Evolutionary conservation across 2,113 vertebrate genomes (phyloP), one percentile per base, ranked within the genome.

Genomic region (Hipposideros armiger): DNA sequence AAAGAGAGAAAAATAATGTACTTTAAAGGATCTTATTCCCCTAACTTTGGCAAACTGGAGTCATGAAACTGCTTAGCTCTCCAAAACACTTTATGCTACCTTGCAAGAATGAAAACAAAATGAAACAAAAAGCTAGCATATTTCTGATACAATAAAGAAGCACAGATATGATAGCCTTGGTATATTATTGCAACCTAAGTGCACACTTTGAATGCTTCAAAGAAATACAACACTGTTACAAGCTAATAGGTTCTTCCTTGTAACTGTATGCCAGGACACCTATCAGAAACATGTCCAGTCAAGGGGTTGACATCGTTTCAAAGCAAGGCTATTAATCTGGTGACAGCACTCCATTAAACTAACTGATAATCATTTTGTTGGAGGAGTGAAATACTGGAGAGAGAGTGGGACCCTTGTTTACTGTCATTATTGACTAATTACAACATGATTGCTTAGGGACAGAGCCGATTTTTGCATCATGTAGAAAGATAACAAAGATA

Each of bases 341-440:
- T 78, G 94, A 85, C 15, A 72, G 72, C 4, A 22, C 9, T 74
- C 80, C 47, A 92, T 76, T 95, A 77, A 90, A 87, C n/a, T 72
- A 62, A 47, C 74, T 50, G 36, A 20, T 84, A 45, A 90, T 87
- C 58, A 66, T 20, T 91, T 91, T 69, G n/a, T 78, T 82, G n/a
- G 58, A 92, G 52, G 36, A 87, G 56, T 50, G 54, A 91, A 42
- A 76, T 66, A 77, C 11, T 80, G 15, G 20, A 87, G 72, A 80
- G 28, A 90, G 45, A 89, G 13, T 58, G 20, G 40, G 62, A 80
- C 52, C 32, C 66, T 70, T 73, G 32, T 40, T 95, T 90, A 82
- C 42, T 78, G 58, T 90, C 81, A 42, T 92, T 86, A 85, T 45
- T 93, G 96, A 97, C 76, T 97, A 82, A 94, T 96, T 95, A 62